Base-by-base conservation (phyloP, 2,888 invertebrate genomes). In the Dysmachus trigonus region DNA sequence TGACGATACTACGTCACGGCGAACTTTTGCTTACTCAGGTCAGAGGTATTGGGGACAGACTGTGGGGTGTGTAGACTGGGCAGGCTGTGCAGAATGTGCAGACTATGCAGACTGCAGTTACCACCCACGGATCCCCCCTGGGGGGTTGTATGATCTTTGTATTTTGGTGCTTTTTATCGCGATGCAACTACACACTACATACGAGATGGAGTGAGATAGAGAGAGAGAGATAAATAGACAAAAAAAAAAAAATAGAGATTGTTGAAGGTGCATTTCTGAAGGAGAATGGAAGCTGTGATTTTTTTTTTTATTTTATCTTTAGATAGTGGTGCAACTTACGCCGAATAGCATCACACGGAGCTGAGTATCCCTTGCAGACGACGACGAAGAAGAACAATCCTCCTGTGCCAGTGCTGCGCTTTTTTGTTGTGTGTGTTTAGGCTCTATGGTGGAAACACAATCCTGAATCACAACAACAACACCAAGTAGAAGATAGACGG, bases 261-360 rank as follows among this genome's bases (percentile, higher is more conserved):
- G 30, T 38, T 41, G 38, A 47, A 62, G 71, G 38, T 76, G 76
- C 38, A 72, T 6, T 47, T 47, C 6, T 47, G 47, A 47, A 47
- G 47, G 15, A n/a, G n/a, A 15, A 47, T 47, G 47, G 47, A 47
- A n/a, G 47, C 47, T 47, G n/a, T 47, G 47, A 47, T 18, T n/a
- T 41, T 41, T 2, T 2, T 13, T 41, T 15, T 2, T n/a, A 13
- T 38, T 38, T 35, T 38, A 1, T 13, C 4, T 41, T 47, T 47
- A 15, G 33, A 47, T 47, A 6, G 1, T 47, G n/a, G 18, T 47
- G 47, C 6, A 47, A 87, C 87, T 87, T 87, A 87, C 87, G 87
- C 87, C 87, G 71, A 87, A 87, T 84, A 87, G 85, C 87, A 87
- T 87, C 83, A 87, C 85, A 82, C 87, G 83, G 22, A 41, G 38